Evolutionary conservation across 2,888 invertebrate species (phyloP).

Genomic region (Macrosoma leucophasiata): DNA sequence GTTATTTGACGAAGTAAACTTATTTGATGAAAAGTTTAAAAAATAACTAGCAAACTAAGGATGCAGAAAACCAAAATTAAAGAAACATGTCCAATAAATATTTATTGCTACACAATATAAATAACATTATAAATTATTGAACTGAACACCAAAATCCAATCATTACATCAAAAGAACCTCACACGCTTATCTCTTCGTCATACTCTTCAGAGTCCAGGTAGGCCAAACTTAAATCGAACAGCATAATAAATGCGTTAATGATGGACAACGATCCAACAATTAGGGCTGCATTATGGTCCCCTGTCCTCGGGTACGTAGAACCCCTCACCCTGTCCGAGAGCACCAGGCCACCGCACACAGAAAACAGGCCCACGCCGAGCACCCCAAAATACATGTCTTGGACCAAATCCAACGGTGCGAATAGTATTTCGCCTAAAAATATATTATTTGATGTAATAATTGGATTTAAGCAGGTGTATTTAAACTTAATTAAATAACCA

Average conservation of each 20-base stretch:
- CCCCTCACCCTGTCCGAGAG: slow-evolving; percentile 39
- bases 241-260: slow-evolving; percentile 48
- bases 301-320: slow-evolving; percentile 44
- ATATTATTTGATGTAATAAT: no score
- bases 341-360: slow-evolving; percentile 49
- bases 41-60: no score
- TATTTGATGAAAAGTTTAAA: no score
- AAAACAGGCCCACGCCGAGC: slow-evolving; percentile 50
- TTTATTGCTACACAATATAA: no score
- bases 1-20: no score
- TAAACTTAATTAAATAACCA: no score
- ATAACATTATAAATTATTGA: no score
- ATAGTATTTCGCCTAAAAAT: slow-evolving; percentile 63
- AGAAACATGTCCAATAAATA: no score
- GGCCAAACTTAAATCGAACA: slow-evolving; percentile 58
- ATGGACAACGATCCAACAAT: slow-evolving; percentile 44
- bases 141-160: no score
- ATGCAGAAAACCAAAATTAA: no score
- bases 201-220: slow-evolving; percentile 65
- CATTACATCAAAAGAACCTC: slow-evolving; percentile 28
- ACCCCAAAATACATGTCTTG: slow-evolving; percentile 66
- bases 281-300: slow-evolving; percentile 43
- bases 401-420: slow-evolving; percentile 62
- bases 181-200: slow-evolving; percentile 58
- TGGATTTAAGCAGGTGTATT: no score